phyloP scores from a whole-genome alignment of 1,140 invertebrate species.

The Magallana ariakensis region DNA sequence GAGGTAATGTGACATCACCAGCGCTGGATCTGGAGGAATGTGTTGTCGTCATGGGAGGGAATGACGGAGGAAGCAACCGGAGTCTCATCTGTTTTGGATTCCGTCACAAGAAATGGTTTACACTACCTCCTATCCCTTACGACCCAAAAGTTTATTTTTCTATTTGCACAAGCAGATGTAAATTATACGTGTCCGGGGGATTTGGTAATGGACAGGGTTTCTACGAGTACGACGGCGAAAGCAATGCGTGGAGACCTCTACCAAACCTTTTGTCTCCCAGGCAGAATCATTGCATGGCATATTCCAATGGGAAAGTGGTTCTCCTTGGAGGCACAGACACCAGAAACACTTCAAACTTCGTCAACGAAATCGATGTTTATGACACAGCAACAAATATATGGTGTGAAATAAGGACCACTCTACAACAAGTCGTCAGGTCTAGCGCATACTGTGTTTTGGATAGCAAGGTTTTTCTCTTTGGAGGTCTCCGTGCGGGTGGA shows the following conservation, averaged over 20 bases:
- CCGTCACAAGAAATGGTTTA: constrained; percentile 13
- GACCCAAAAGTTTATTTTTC: not conserved
- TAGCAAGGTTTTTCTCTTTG: not conserved
- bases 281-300: not conserved
- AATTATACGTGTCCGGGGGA: not conserved
- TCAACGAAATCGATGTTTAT: constrained; percentile 1
- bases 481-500: not conserved
- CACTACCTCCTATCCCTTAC: not conserved
- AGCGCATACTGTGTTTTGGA: not conserved
- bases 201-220: not conserved
- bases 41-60: not conserved
- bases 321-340: not conserved
- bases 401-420: not conserved
- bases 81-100: not conserved
- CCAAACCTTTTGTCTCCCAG: not conserved
- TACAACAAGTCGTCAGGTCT: not conserved
- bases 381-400: not conserved
- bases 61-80: not conserved
- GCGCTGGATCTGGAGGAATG: not conserved
- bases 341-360: not conserved
- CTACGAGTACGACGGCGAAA: not conserved
- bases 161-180: not conserved
- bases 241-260: not conserved
- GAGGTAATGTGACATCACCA: not conserved
- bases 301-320: not conserved